Evolutionary conservation across 2,888 invertebrate genomes (phyloP).

Genomic region (Microplitis manilae): DNA sequence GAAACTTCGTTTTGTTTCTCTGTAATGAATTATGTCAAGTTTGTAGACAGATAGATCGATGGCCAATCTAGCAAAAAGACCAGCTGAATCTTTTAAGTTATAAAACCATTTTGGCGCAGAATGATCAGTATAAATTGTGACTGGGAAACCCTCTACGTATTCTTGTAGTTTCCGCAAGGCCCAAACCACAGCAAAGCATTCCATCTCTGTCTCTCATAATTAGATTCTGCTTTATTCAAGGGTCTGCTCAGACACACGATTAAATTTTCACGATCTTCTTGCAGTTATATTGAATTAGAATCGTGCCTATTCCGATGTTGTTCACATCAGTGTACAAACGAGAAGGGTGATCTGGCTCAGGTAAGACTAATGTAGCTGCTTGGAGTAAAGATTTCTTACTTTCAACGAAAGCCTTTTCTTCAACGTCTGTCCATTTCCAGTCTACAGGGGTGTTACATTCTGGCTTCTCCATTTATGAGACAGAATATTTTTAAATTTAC

Average conservation of each 20-base stretch:
- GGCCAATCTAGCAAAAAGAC: not conserved
- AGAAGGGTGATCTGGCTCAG: no score
- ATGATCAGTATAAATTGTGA: constrained; percentile 52
- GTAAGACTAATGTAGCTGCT: no score
- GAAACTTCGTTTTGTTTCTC: not conserved
- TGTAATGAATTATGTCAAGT: not conserved
- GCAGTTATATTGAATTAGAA: not conserved
- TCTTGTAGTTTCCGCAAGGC: constrained; percentile 36
- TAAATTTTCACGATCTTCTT: constrained; percentile 37
- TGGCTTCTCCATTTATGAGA: no score
- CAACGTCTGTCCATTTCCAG: constrained; percentile 40
- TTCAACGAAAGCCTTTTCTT: constrained; percentile 34
- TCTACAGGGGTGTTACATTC: constrained; percentile 7
- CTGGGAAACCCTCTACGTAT: constrained; percentile 38
- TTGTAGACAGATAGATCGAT: not conserved
- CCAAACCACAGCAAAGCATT: constrained; percentile 45
- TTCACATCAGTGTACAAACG: no score
- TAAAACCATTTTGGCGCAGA: constrained; percentile 39
- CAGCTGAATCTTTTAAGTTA: constrained; percentile 28
- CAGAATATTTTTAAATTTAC: no score
- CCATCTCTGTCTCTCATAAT: constrained; percentile 30
- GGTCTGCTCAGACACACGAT: constrained; percentile 44
- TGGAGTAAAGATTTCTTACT: constrained; percentile 5
- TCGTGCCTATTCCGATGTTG: no score
- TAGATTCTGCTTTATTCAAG: constrained; percentile 39